A percentile compares a stretch with the other conserved stretches of the same genome.
Evolutionary conservation across 2,113 vertebrate species (phyloP).

Genomic region (Peromyscus maniculatus): DNA sequence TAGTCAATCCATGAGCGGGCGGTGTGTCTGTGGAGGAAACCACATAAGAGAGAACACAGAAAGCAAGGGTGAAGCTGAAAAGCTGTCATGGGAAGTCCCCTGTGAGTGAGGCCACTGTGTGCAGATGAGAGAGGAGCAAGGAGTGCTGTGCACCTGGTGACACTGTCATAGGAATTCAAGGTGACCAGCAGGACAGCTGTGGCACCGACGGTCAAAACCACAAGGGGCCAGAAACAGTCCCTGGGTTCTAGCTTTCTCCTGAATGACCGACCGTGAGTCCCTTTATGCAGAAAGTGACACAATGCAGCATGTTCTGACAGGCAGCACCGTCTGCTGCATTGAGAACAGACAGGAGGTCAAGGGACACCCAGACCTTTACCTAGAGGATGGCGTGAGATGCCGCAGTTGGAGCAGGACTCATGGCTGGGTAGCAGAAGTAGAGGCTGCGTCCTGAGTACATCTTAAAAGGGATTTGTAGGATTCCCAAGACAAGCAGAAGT

Average conservation of each 20-base stretch:
- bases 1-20: no score
- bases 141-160: background rate
- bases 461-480: background rate
- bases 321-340: no score
- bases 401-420: rapidly evolving
- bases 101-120: background rate
- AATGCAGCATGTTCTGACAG: background rate
- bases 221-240: no score
- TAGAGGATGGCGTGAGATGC: background rate
- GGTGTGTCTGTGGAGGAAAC: background rate
- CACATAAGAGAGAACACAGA: background rate
- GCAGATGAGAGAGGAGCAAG: no score
- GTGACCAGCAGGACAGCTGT: background rate
- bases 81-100: background rate
- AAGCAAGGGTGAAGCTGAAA: background rate
- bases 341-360: background rate
- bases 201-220: background rate
- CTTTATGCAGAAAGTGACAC: no score
- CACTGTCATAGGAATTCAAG: background rate
- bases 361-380: background rate
- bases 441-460: no score
- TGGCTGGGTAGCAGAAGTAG: rapidly evolving
- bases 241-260: background rate
- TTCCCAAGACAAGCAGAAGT: background rate
- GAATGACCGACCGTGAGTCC: no score